A percentile compares a stretch with the other conserved stretches of the same genome.
Evolutionary conservation across 1,140 invertebrate species (phyloP).

Genomic region (Pectinophora gossypiella): DNA sequence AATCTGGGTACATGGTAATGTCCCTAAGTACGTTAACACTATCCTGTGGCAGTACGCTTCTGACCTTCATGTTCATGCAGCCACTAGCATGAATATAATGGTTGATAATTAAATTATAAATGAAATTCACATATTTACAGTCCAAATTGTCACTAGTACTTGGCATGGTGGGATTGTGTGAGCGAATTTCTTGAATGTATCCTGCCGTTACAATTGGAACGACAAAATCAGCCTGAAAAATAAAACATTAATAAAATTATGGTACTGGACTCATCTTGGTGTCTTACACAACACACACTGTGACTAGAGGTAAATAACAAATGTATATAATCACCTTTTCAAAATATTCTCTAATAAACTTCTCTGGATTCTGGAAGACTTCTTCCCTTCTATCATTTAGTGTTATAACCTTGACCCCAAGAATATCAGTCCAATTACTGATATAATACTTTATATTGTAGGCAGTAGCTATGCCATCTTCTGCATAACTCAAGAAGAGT

Average conservation of each 20-base stretch:
- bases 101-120: slow-evolving; percentile 66
- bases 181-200: slow-evolving; percentile 61
- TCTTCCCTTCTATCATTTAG: slow-evolving; percentile 57
- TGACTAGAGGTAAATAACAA: neutral
- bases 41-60: slow-evolving; percentile 61
- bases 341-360: slow-evolving; percentile 69
- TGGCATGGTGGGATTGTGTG: slow-evolving; percentile 35
- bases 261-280: neutral
- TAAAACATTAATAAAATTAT: slow-evolving; percentile 7
- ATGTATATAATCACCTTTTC: slow-evolving; percentile 51
- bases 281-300: neutral
- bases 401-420: slow-evolving; percentile 52
- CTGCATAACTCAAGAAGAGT: slow-evolving; percentile 64
- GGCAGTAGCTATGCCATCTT: slow-evolving; percentile 65
- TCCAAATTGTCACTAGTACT: slow-evolving; percentile 66
- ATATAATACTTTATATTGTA: slow-evolving; percentile 59
- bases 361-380: slow-evolving; percentile 67
- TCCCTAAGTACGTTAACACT: slow-evolving; percentile 46
- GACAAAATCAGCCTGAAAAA: slow-evolving; percentile 65
- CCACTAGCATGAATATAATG: slow-evolving; percentile 67
- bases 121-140: slow-evolving; percentile 68
- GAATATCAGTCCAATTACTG: slow-evolving; percentile 44
- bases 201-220: slow-evolving; percentile 66
- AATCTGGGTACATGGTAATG: slow-evolving; percentile 59
- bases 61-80: slow-evolving; percentile 68